Evolutionary conservation across 2,113 vertebrate genomes (phyloP).

Genomic region (Piprites chloris): DNA sequence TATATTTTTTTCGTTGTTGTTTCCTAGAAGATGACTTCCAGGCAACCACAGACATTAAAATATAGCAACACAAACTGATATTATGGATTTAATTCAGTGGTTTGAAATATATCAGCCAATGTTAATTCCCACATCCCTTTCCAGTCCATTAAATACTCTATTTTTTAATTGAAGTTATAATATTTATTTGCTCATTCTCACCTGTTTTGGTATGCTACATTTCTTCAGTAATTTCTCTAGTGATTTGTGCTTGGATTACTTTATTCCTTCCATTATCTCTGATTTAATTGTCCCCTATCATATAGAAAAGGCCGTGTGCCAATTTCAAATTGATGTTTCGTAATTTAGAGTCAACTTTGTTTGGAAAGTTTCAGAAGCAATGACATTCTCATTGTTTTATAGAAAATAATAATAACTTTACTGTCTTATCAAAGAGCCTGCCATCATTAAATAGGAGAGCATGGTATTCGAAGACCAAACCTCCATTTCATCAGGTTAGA

Average conservation of each 20-base stretch:
- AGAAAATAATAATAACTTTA: neutral
- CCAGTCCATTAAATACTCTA: slow-evolving; percentile 76
- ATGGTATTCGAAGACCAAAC: neutral
- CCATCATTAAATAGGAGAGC: neutral
- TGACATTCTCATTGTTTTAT: neutral
- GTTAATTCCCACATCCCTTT: slow-evolving; percentile 73
- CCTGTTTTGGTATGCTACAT: slow-evolving; percentile 72
- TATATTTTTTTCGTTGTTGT: neutral
- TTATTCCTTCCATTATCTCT: slow-evolving; percentile 66
- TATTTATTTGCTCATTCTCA: slow-evolving; percentile 77
- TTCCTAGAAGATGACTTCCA: slow-evolving; percentile 67
- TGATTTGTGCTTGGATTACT: slow-evolving; percentile 65
- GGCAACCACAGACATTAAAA: slow-evolving; percentile 61
- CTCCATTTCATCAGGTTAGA: slow-evolving; percentile 3
- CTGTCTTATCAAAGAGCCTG: neutral
- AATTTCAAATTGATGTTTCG: slow-evolving; percentile 20
- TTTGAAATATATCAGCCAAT: slow-evolving; percentile 68
- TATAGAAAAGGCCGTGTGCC: slow-evolving; percentile 32
- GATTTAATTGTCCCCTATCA: slow-evolving; percentile 59
- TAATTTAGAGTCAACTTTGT: slow-evolving; percentile 10
- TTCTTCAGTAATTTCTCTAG: slow-evolving; percentile 77
- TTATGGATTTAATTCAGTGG: slow-evolving; percentile 67
- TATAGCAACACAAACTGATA: slow-evolving; percentile 63
- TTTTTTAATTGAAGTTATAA: slow-evolving; percentile 80
- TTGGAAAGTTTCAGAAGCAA: slow-evolving; percentile 2